These are phyloP conservation scores for Anas platyrhynchos DNA, from an alignment of 2,113 vertebrate genomes.

Conservation along the genomic window DNA sequence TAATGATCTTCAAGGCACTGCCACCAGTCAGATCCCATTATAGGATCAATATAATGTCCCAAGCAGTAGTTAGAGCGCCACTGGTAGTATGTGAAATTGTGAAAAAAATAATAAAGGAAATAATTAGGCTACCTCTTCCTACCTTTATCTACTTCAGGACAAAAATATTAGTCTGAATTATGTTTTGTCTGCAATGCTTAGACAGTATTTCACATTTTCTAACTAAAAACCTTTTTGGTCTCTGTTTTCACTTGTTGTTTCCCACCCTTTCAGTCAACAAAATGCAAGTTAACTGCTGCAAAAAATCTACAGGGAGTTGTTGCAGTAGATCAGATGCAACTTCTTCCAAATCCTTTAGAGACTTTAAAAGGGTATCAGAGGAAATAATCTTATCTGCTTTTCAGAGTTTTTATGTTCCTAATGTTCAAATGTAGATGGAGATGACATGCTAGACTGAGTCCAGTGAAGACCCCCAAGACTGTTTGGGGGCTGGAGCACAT, in stretches of 20 bases:
- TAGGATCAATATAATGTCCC: not conserved
- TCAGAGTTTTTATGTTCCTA: not conserved
- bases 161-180: not conserved
- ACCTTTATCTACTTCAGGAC: not conserved
- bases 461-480: not conserved
- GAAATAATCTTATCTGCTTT: rapidly evolving
- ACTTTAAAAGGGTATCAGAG: not conserved
- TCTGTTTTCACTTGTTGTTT: not conserved
- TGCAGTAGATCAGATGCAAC: not conserved
- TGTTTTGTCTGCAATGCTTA: not conserved
- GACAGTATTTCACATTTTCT: not conserved
- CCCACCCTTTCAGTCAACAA: not conserved
- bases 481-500: not conserved
- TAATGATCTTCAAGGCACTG: not conserved
- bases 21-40: not conserved
- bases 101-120: not conserved
- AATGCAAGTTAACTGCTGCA: not conserved
- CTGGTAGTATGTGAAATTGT: not conserved
- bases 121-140: not conserved
- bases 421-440: not conserved
- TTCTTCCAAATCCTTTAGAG: not conserved
- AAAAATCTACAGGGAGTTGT: not conserved
- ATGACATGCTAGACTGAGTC: not conserved
- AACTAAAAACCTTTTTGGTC: not conserved
- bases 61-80: not conserved